Base-by-base conservation (phyloP, 53 echinoderm and acorn worm genomes). In the Actinopyga echinites region DNA sequence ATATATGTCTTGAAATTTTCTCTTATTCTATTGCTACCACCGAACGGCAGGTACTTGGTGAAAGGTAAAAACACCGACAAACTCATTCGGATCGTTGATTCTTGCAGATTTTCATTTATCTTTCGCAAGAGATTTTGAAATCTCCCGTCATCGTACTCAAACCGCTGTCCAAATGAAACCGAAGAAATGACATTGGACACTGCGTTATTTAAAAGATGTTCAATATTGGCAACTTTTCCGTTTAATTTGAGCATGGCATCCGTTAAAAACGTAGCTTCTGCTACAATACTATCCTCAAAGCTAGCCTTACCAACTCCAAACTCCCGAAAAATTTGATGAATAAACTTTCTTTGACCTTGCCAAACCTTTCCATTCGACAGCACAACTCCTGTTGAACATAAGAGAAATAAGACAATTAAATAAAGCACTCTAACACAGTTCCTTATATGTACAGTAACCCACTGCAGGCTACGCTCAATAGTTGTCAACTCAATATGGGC, bases 261-360 rank as follows among this genome's bases (percentile, higher is more conserved):
- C 0, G 57, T 78, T 6, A 78, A 35, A 78, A 5, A 22, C 17
- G 23, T 30, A 7, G 79, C 79, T 56, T 78, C 79, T 9, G 30
- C 30, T 11, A 36, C 79, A n/a, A 78, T 55, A 30, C 15, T 9
- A 28, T 56, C 57, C 34, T 78, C 79, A 12, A 78, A 78, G 26
- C 33, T 78, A 4, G 79, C 7, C 34, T 56, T 54, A n/a, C n/a
- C n/a, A n/a, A n/a, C n/a, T n/a, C n/a, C n/a, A n/a, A n/a, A n/a
- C n/a, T n/a, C n/a, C n/a, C n/a, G n/a, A n/a, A n/a, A n/a, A n/a
- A n/a, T n/a, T n/a, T n/a, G n/a, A n/a, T n/a, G n/a, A n/a, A n/a
- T 36, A 56, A 78, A 78, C n/a, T 78, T 78, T 7, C 79, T 54
- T 36, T 78, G 79, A 15, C 28, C 79, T 56, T 54, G 30, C 79